Evolutionary conservation across 2,113 vertebrate species (phyloP).

Genomic region (Otis tarda): DNA sequence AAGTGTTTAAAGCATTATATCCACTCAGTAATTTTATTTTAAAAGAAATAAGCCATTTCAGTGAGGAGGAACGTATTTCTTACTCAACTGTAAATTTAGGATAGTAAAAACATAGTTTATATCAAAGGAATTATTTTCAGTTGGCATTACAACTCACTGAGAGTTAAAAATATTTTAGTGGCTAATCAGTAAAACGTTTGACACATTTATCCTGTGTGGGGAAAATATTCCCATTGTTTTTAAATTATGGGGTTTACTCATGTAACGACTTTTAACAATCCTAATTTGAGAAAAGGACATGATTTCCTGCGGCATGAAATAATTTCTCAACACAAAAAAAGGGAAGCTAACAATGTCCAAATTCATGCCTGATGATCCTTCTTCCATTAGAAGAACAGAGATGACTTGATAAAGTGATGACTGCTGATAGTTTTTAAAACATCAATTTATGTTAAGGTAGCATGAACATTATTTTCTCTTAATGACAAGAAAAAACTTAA

Average conservation of each 20-base stretch:
- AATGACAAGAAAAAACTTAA: not conserved
- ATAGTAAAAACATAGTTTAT: not conserved
- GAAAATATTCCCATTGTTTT: not conserved
- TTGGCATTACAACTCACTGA: not conserved
- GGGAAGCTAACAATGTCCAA: not conserved
- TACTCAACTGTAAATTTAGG: no score
- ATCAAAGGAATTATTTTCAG: not conserved
- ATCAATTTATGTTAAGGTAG: not conserved
- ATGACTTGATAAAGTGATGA: not conserved
- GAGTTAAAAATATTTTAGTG: not conserved
- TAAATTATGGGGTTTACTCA: not conserved
- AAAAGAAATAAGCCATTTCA: not conserved
- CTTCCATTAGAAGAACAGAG: not conserved
- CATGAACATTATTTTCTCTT: not conserved
- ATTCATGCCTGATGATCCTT: not conserved
- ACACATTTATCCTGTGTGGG: not conserved
- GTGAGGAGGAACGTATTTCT: not conserved
- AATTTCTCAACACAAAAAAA: not conserved
- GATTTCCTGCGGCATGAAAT: constrained; percentile 7
- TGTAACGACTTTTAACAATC: constrained; percentile 6
- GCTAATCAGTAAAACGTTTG: not conserved
- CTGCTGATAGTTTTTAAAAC: not conserved
- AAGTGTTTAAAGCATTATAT: not conserved
- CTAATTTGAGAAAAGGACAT: not conserved
- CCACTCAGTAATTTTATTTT: not conserved